These are phyloP conservation scores for Glaucidium brasilianum DNA, from an alignment of 2,113 vertebrate species.

Conservation along the genomic window DNA sequence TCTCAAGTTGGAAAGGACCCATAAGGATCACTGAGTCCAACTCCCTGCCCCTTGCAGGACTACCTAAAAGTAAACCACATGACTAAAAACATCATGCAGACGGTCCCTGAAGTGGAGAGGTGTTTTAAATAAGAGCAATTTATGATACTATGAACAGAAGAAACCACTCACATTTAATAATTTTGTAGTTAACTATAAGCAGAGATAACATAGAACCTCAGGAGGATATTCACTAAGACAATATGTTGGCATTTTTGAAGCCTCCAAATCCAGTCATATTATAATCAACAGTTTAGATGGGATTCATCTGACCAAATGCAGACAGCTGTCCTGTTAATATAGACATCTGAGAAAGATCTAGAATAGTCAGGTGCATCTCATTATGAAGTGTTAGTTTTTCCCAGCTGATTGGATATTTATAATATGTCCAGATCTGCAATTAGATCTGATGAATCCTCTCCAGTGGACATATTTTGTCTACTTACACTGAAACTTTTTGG, in stretches of 20 bases:
- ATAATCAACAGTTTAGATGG: neutral
- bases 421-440: neutral
- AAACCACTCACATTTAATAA: neutral
- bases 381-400: neutral
- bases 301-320: neutral
- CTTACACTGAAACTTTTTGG: neutral
- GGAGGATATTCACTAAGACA: neutral
- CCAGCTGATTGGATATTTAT: neutral
- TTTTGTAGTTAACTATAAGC: neutral
- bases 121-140: neutral
- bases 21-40: neutral
- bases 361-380: neutral
- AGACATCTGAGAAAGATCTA: neutral
- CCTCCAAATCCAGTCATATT: neutral
- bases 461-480: neutral
- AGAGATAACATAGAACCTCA: neutral
- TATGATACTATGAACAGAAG: neutral
- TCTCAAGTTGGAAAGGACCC: neutral
- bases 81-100: neutral
- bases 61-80: neutral
- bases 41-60: neutral
- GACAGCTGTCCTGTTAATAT: neutral
- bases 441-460: neutral
- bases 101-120: neutral
- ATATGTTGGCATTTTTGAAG: neutral